These are phyloP conservation scores for Atta cephalotes DNA, from an alignment of 1,140 invertebrate species.

Conservation along the genomic window DNA sequence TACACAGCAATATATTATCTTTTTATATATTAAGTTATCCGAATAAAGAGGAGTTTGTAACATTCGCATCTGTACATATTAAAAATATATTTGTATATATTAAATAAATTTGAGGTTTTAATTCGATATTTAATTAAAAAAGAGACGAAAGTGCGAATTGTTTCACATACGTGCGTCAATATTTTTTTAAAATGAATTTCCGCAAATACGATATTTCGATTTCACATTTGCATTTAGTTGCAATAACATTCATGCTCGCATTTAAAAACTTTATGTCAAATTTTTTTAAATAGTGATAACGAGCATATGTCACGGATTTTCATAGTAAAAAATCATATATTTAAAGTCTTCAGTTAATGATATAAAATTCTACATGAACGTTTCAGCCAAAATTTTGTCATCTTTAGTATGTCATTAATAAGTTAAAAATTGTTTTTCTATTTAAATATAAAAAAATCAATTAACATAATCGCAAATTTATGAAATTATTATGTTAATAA, in stretches of 20 bases:
- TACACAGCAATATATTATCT: neutral
- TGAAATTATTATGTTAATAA: too few species aligned
- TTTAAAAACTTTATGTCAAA: neutral
- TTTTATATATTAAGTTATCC: neutral
- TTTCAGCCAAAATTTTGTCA: too few species aligned
- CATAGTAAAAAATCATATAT: too few species aligned
- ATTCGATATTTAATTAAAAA: constrained; percentile 3
- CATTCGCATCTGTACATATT: neutral
- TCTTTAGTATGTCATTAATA: too few species aligned
- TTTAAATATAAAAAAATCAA: too few species aligned
- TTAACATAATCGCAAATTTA: too few species aligned
- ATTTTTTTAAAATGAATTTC: neutral
- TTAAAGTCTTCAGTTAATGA: too few species aligned
- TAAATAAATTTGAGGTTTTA: neutral
- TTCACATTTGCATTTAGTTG: neutral
- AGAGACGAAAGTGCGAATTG: neutral
- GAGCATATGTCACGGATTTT: too few species aligned
- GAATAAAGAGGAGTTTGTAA: neutral
- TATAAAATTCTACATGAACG: too few species aligned
- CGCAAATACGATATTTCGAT: neutral
- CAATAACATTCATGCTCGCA: neutral
- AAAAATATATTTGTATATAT: too few species aligned
- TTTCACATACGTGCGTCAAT: neutral
- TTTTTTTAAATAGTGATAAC: neutral
- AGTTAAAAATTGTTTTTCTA: too few species aligned